Evolutionary conservation across 2,888 invertebrate genomes (phyloP).

Genomic region (Achlya flavicornis): DNA sequence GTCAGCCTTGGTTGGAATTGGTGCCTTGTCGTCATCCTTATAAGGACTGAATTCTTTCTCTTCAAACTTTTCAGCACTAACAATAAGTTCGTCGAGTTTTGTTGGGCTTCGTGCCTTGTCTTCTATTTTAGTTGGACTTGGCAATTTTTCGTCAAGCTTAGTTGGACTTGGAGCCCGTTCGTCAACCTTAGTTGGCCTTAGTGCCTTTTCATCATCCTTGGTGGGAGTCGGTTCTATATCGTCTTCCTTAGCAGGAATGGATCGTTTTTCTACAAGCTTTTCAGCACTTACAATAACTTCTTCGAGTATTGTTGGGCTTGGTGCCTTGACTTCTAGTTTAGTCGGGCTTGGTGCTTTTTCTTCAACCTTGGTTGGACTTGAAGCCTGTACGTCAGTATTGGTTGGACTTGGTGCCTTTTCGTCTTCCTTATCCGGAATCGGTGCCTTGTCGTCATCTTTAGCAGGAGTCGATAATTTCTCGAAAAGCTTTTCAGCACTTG

Average conservation of each 20-base stretch:
- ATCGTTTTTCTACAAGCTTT: too few relatives aligned
- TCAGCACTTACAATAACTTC: too few relatives aligned
- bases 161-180: constrained; percentile 18
- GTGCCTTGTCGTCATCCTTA: constrained; percentile 9
- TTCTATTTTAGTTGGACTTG: background rate
- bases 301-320: background rate
- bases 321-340: background rate
- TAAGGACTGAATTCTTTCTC: constrained; percentile 25
- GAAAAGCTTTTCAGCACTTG: background rate
- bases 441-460: background rate
- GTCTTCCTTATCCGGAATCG: background rate
- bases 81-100: background rate
- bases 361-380: constrained; percentile 10
- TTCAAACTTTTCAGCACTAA: background rate
- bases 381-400: constrained; percentile 6
- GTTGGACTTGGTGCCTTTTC: constrained; percentile 12
- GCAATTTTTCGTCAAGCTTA: constrained; percentile 14
- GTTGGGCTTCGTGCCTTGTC: too few relatives aligned
- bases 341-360: constrained; percentile 21
- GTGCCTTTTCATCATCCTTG: constrained; percentile 13
- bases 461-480: constrained; percentile 17
- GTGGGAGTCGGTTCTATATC: too few relatives aligned
- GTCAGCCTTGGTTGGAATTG: constrained; percentile 11
- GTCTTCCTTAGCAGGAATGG: too few relatives aligned
- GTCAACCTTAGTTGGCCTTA: constrained; percentile 13